Percentiles rank a stretch among this genome's conserved stretches.
Conservation (phyloP, 2,888 invertebrate species). For the Clusia tigrina region DNA sequence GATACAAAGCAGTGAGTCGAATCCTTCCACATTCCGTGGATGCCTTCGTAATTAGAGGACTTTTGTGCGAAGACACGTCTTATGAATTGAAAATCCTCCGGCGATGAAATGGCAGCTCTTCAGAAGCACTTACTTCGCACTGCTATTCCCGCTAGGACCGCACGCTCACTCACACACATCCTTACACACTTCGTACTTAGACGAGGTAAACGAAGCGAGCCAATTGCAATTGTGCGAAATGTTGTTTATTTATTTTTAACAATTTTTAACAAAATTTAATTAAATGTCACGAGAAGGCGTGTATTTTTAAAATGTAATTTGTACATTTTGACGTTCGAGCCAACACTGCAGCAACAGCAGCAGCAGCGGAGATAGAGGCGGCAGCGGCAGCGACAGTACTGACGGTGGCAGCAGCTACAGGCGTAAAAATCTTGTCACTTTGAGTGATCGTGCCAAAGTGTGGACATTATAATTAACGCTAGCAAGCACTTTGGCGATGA, state of each 20-base stretch:
- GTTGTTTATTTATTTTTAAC: conserved; percentile 19
- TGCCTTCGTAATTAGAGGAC: too few relatives aligned
- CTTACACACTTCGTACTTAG: too few relatives aligned
- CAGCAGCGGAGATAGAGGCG: not conserved
- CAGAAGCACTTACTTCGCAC: not conserved
- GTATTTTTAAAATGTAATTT: conserved; percentile 26
- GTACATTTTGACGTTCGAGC: conserved; percentile 30
- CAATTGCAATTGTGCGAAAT: not conserved
- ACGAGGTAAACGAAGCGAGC: too few relatives aligned
- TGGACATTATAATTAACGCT: conserved; percentile 55
- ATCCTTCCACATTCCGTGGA: too few relatives aligned
- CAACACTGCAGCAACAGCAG: conserved; percentile 11
- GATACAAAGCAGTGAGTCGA: too few relatives aligned
- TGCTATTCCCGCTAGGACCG: not conserved
- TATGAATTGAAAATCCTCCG: too few relatives aligned
- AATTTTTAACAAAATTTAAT: conserved; percentile 30
- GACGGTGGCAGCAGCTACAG: not conserved
- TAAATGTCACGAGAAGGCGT: conserved; percentile 34
- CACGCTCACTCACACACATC: too few relatives aligned
- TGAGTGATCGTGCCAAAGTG: conserved; percentile 51
- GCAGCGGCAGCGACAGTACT: conserved; percentile 13
- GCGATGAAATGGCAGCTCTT: not conserved
- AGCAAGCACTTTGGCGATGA: not conserved
- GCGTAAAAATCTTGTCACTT: conserved; percentile 45
- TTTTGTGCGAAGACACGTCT: too few relatives aligned